Conservation (phyloP, 1,140 invertebrate genomes). For the Brachionus rubens region DNA sequence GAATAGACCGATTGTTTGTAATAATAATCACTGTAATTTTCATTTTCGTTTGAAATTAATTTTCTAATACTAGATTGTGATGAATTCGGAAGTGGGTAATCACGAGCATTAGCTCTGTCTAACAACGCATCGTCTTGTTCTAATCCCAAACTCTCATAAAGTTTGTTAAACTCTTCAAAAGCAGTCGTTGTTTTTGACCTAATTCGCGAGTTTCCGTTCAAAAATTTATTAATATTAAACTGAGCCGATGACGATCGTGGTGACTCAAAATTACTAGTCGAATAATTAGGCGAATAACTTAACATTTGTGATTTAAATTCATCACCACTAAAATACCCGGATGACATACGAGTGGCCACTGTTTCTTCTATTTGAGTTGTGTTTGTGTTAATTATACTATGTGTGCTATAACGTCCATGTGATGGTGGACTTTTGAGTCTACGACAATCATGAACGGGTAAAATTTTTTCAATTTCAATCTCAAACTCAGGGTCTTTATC, state of each 20-base stretch:
- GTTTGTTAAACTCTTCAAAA: slow-evolving; percentile 3
- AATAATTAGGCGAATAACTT: slow-evolving; percentile 27
- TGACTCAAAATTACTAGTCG: background rate
- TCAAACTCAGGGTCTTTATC: slow-evolving; percentile 35
- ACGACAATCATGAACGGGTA: background rate
- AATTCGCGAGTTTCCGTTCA: background rate
- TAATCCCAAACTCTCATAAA: slow-evolving; percentile 10
- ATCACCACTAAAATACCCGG: slow-evolving; percentile 44
- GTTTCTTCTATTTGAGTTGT: slow-evolving; percentile 8
- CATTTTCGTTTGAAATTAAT: background rate
- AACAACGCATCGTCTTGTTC: background rate
- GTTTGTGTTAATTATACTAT: slow-evolving; percentile 15
- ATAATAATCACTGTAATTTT: slow-evolving; percentile 16
- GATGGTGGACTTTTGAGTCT: background rate
- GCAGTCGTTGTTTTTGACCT: background rate
- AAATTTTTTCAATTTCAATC: slow-evolving; percentile 45
- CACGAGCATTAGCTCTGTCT: background rate
- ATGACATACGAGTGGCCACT: slow-evolving; percentile 38
- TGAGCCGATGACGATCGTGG: background rate
- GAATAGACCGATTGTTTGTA: background rate
- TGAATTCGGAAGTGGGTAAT: background rate
- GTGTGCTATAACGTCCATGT: slow-evolving; percentile 1
- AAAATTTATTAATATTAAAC: slow-evolving; percentile 39
- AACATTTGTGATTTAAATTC: slow-evolving; percentile 38
- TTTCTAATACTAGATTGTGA: background rate